Percentiles rank a stretch among this genome's conserved stretches.
Evolutionary conservation across 2,113 vertebrate species (phyloP).

Genomic region (Pluvianellus socialis): DNA sequence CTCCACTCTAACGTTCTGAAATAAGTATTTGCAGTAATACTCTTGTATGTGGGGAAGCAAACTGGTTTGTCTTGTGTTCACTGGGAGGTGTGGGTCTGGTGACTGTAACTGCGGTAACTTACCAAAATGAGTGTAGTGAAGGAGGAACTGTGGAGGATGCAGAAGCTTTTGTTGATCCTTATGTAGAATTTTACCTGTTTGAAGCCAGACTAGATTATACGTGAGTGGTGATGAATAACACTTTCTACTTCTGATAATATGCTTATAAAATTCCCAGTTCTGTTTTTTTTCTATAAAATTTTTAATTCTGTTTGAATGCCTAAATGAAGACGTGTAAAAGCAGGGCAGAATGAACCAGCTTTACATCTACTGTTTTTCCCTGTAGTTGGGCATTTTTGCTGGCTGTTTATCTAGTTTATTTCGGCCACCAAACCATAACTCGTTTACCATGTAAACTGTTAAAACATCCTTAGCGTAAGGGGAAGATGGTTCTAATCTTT

Average conservation of each 20-base stretch:
- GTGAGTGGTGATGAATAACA: neutral
- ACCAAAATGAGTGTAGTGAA: neutral
- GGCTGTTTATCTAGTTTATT: neutral
- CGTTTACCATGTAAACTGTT: neutral
- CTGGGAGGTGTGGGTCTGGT: neutral
- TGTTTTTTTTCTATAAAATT: neutral
- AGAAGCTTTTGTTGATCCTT: neutral
- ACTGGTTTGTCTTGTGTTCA: neutral
- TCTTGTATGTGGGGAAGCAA: neutral
- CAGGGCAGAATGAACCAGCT: neutral
- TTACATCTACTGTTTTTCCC: neutral
- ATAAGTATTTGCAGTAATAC: neutral
- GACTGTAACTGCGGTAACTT: neutral
- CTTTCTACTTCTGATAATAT: neutral
- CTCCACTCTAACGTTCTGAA: neutral
- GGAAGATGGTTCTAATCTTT: neutral
- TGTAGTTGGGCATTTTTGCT: neutral
- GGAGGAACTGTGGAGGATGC: neutral
- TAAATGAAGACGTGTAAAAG: neutral
- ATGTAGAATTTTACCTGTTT: neutral
- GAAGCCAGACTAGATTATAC: neutral
- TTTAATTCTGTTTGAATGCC: neutral
- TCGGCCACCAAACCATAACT: neutral
- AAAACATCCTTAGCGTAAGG: neutral
- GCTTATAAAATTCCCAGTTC: neutral